Conservation (phyloP, 2,797 vertebrate genomes). For the Morus bassanus region DNA sequence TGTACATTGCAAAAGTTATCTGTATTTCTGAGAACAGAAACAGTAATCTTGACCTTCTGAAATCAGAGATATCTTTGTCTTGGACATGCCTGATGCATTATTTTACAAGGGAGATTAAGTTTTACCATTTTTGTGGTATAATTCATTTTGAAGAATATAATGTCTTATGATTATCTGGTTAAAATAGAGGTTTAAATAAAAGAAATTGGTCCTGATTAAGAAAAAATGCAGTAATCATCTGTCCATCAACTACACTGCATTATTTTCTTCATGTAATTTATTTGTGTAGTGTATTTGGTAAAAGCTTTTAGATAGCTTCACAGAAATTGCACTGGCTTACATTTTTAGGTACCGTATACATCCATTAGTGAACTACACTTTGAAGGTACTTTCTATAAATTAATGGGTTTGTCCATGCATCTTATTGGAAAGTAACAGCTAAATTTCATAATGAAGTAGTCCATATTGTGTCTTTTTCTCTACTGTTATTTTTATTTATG, state of each 20-base stretch:
- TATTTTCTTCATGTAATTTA: not conserved
- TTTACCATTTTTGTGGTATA: not conserved
- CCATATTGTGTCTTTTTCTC: not conserved
- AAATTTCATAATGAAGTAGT: not conserved
- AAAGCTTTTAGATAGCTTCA: not conserved
- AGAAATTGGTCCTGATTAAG: not conserved
- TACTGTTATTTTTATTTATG: not conserved
- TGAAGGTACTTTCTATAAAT: not conserved
- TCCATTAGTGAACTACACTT: not conserved
- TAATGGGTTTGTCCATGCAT: accelerated
- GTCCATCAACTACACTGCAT: not conserved
- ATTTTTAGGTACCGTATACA: not conserved
- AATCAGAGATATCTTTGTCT: not conserved
- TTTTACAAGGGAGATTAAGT: not conserved
- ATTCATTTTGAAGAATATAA: not conserved
- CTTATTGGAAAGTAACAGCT: not conserved
- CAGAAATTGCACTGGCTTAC: not conserved
- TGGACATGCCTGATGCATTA: not conserved
- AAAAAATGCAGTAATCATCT: not conserved
- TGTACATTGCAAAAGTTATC: not conserved
- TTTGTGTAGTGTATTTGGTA: not conserved
- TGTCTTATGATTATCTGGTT: not conserved
- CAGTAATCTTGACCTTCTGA: not conserved
- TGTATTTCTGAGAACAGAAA: not conserved
- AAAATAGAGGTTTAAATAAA: not conserved